These are phyloP conservation scores for Pasiphila rectangulata DNA, from an alignment of 2,888 invertebrate genomes.

Conservation along the genomic window DNA sequence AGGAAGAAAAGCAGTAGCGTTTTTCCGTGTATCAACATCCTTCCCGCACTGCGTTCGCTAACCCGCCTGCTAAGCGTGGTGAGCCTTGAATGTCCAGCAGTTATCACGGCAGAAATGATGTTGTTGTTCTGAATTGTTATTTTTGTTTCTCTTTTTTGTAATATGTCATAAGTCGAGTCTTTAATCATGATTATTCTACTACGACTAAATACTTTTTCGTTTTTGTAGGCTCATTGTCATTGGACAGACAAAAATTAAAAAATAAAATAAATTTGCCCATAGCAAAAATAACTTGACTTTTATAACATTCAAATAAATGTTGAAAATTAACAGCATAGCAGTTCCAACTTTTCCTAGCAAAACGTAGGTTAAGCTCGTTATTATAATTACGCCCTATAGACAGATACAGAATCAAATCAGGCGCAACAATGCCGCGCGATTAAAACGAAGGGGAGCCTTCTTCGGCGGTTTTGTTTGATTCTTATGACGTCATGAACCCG, in stretches of 20 bases:
- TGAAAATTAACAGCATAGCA: background rate
- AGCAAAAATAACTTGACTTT: background rate
- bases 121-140: too few species aligned
- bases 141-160: too few species aligned
- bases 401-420: slow-evolving; percentile 79
- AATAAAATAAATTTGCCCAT: background rate
- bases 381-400: slow-evolving; percentile 68
- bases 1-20: too few species aligned
- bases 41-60: too few species aligned
- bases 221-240: too few species aligned
- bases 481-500: background rate
- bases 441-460: slow-evolving; percentile 64
- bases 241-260: background rate
- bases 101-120: too few species aligned
- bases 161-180: too few species aligned
- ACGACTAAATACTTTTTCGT: too few species aligned
- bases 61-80: too few species aligned
- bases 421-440: slow-evolving; percentile 68
- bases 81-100: too few species aligned
- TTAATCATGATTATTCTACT: too few species aligned
- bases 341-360: background rate
- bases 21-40: too few species aligned
- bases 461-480: background rate
- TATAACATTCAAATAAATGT: background rate
- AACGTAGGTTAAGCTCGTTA: slow-evolving; percentile 52